Percentiles rank a stretch among this genome's conserved stretches.
phyloP scores from a whole-genome alignment of 2,113 vertebrate genomes.

The Psilopsiagon aymara region DNA sequence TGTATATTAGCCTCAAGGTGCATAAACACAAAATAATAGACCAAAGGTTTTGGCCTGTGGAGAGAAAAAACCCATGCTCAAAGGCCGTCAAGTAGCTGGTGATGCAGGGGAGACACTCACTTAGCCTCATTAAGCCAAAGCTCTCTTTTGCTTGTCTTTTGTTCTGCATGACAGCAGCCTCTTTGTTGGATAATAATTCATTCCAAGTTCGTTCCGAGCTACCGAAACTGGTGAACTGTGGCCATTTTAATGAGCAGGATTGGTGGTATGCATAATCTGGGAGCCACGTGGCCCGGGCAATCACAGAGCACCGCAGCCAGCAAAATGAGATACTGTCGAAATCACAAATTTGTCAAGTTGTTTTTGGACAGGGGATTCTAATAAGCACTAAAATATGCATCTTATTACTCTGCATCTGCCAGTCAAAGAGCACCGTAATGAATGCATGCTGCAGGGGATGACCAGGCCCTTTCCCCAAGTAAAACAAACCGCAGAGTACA shows the following conservation, averaged over 20 bases:
- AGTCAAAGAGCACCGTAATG: conserved; percentile 82
- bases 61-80: conserved; percentile 79
- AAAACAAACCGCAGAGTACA: conserved; percentile 79
- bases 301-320: conserved; percentile 86
- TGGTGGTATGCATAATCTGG: conserved; percentile 86
- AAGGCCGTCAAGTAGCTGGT: conserved; percentile 83
- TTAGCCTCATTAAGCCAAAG: conserved; percentile 92
- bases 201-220: conserved; percentile 86
- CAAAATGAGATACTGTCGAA: conserved; percentile 88
- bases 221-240: conserved; percentile 88
- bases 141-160: conserved; percentile 86
- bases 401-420: conserved; percentile 82
- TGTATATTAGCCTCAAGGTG: conserved; percentile 89
- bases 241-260: conserved; percentile 92
- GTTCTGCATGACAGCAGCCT: conserved; percentile 91
- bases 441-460: conserved; percentile 80
- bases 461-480: conserved; percentile 76
- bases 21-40: conserved; percentile 91
- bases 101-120: conserved; percentile 85
- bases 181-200: conserved; percentile 95
- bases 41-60: conserved; percentile 84
- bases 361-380: conserved; percentile 85
- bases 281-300: conserved; percentile 85
- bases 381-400: conserved; percentile 83
- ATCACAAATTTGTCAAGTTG: conserved; percentile 85